These are phyloP conservation scores for Desoria tigrina DNA, from an alignment of 2,888 invertebrate species.

Conservation along the genomic window DNA sequence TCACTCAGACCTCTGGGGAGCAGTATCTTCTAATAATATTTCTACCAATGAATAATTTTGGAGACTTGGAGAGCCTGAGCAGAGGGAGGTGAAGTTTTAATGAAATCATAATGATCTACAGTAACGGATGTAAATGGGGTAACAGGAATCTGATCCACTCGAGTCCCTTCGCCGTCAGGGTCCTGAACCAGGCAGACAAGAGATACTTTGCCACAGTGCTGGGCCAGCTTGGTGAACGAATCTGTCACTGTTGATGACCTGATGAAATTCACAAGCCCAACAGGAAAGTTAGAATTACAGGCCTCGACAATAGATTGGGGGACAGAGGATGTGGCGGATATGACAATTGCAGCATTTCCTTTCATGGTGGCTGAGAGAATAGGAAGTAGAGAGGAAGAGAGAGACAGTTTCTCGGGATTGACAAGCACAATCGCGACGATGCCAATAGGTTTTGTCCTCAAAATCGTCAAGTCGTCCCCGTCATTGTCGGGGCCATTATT, in stretches of 20 bases:
- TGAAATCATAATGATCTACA: conserved; percentile 8
- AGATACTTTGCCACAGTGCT: conserved; percentile 2
- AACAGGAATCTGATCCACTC: not conserved
- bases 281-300: conserved; percentile 2
- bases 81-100: not conserved
- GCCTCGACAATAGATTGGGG: not conserved
- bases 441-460: conserved; percentile 5
- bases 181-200: not conserved
- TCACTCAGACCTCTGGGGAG: not conserved
- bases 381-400: not conserved
- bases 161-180: not conserved
- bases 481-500: not conserved
- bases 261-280: conserved; percentile 10
- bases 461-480: not conserved
- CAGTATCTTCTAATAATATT: not conserved
- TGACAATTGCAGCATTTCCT: conserved; percentile 16
- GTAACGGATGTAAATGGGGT: not conserved
- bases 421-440: conserved; percentile 11
- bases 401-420: conserved; percentile 3
- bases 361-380: conserved; percentile 7
- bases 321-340: not conserved
- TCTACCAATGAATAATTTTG: conserved; percentile 10
- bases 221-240: not conserved
- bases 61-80: not conserved
- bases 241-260: conserved; percentile 12